Conservation (phyloP, 2,797 vertebrate species). For the Pseudotriccus pelzelni region DNA sequence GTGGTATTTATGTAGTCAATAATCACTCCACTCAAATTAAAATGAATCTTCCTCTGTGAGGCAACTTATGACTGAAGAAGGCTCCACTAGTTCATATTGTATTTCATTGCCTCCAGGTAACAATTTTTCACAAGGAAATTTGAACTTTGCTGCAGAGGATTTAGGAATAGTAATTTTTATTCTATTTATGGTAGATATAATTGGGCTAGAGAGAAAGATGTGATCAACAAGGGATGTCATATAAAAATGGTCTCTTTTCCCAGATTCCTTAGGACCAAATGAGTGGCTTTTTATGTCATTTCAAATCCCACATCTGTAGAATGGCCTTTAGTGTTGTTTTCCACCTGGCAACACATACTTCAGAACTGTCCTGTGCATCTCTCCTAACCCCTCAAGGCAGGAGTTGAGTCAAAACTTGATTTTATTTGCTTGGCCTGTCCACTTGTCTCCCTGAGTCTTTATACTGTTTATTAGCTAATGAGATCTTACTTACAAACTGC, state of each 20-base stretch:
- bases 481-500: not conserved
- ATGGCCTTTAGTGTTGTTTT: not conserved
- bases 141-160: not conserved
- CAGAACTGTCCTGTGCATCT: rapidly evolving
- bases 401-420: not conserved
- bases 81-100: not conserved
- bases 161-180: not conserved
- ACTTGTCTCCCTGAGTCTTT: not conserved
- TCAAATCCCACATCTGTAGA: not conserved
- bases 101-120: not conserved
- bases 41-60: not conserved
- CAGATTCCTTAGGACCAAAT: not conserved
- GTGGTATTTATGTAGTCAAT: conserved; percentile 56
- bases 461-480: not conserved
- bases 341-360: rapidly evolving
- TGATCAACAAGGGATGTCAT: not conserved
- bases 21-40: conserved; percentile 39
- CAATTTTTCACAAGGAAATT: not conserved
- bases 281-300: not conserved
- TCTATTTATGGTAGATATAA: not conserved
- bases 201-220: not conserved
- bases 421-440: not conserved
- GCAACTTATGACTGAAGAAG: not conserved
- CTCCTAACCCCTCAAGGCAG: not conserved
- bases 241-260: not conserved